Conservation (phyloP, 2,797 vertebrate species). For the Pangasius larnaudii region DNA sequence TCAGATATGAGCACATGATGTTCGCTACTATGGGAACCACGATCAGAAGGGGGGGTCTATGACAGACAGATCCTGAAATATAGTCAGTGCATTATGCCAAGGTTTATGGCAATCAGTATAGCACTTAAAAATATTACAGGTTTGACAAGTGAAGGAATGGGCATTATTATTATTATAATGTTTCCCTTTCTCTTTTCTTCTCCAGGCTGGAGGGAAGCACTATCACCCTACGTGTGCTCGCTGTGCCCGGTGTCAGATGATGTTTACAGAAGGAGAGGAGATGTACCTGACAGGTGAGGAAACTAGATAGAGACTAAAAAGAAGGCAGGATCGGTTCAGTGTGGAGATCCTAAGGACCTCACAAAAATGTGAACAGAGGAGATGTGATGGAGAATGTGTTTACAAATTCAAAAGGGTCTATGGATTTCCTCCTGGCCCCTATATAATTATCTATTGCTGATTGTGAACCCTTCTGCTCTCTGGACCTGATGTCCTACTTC, state of each 20-base stretch:
- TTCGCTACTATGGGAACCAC: background rate
- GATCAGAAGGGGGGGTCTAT: background rate
- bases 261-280: slow-evolving; percentile 98
- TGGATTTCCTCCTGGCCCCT: background rate
- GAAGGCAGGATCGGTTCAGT: background rate
- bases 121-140: background rate
- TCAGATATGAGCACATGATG: background rate
- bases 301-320: background rate
- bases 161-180: background rate
- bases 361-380: background rate
- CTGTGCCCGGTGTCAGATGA: slow-evolving; percentile 93
- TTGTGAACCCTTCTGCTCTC: too few species aligned
- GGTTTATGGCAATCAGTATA: background rate
- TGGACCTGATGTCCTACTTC: too few species aligned
- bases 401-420: background rate
- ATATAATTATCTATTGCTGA: background rate
- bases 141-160: background rate
- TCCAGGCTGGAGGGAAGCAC: slow-evolving; percentile 94
- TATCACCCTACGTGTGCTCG: slow-evolving; percentile 96
- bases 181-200: background rate
- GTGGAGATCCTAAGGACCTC: background rate
- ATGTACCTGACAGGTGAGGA: slow-evolving; percentile 97
- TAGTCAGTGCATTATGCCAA: background rate
- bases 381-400: background rate
- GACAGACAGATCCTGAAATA: background rate